phyloP scores from a whole-genome alignment of 2,797 vertebrate genomes.

The Oreochromis grahami region DNA sequence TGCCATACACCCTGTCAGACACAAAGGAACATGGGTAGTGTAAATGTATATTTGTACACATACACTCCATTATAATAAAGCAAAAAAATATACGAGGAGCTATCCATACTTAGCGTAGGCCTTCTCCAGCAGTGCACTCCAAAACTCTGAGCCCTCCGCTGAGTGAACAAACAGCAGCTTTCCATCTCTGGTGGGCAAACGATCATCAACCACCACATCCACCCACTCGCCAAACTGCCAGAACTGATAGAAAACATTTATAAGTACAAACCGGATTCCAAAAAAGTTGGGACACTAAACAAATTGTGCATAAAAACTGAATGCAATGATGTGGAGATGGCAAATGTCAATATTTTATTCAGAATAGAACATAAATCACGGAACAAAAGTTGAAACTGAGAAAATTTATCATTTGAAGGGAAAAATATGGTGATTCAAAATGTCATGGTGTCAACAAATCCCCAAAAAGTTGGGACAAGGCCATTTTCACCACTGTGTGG shows the following conservation, averaged over 20 bases:
- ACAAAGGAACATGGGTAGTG: not conserved
- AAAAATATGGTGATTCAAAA: too few species aligned
- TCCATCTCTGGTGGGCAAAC: constrained; percentile 75
- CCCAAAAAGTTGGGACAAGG: too few species aligned
- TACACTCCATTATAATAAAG: not conserved
- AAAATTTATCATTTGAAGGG: too few species aligned
- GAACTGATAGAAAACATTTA: constrained; percentile 69
- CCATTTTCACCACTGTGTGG: too few species aligned
- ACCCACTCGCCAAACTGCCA: constrained; percentile 91
- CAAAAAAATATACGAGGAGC: not conserved
- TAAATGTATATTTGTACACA: not conserved
- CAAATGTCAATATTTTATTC: too few species aligned
- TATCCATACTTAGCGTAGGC: constrained; percentile 80
- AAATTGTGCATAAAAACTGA: too few species aligned
- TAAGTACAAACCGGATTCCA: too few species aligned
- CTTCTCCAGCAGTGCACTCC: constrained; percentile 83
- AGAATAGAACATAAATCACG: too few species aligned
- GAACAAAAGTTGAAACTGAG: too few species aligned
- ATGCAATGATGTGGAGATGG: too few species aligned
- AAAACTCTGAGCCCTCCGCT: constrained; percentile 72
- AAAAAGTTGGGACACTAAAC: too few species aligned
- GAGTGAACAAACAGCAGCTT: constrained; percentile 88
- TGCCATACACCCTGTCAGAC: constrained; percentile 77
- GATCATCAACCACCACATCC: constrained; percentile 89
- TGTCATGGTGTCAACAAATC: too few species aligned